phyloP scores from a whole-genome alignment of 23 tunicate genomes.

The Oikopleura albicans region DNA sequence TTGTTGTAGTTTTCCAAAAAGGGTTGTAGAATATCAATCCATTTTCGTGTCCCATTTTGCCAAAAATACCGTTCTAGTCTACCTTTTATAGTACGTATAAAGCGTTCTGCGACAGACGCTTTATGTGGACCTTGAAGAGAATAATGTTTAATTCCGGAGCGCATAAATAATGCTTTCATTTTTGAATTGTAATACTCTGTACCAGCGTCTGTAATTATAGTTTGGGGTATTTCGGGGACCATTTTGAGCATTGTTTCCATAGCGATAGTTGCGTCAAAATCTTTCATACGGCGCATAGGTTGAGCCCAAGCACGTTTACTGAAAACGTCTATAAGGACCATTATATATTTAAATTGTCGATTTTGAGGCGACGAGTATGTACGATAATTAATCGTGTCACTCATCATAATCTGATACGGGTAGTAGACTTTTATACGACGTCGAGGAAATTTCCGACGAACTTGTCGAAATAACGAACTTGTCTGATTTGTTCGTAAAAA shows the following conservation, averaged over 20 bases:
- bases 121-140: neutral
- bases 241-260: neutral
- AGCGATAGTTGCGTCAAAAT: neutral
- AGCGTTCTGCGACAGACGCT: neutral
- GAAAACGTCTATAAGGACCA: neutral
- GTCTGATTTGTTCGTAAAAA: neutral
- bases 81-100: neutral
- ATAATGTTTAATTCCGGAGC: neutral
- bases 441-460: neutral
- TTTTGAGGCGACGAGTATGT: neutral
- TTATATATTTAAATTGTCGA: neutral
- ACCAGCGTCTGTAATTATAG: neutral
- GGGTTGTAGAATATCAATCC: neutral
- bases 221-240: neutral
- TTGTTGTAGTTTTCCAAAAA: neutral
- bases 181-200: neutral
- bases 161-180: neutral
- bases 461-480: neutral
- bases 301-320: neutral
- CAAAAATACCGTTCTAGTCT: neutral
- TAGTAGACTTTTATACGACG: neutral
- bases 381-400: neutral
- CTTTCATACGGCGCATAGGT: neutral
- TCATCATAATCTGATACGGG: neutral
- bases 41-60: neutral